Conservation (phyloP, 2,113 vertebrate genomes). For the Pteronura brasiliensis region DNA sequence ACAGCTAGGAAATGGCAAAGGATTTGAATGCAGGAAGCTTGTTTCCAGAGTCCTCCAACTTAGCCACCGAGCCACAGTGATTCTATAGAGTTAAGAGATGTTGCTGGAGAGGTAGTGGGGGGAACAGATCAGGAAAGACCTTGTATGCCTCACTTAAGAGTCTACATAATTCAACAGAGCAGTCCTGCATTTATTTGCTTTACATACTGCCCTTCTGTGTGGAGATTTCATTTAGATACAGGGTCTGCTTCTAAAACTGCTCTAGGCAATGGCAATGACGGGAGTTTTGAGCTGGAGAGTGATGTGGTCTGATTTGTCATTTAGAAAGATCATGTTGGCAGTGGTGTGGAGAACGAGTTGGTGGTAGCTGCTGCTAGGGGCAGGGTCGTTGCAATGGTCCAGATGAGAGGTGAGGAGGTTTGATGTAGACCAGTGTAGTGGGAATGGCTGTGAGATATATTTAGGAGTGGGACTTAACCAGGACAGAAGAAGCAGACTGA, state of each 20-base stretch:
- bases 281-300: not conserved
- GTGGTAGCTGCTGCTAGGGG: not conserved
- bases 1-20: not conserved
- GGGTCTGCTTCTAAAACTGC: not conserved
- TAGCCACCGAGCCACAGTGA: not conserved
- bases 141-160: not conserved
- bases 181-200: not conserved
- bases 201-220: not conserved
- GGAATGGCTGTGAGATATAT: not conserved
- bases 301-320: conserved; percentile 3
- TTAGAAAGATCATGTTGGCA: not conserved
- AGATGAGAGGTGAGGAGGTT: not conserved
- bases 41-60: not conserved
- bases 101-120: not conserved
- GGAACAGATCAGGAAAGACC: not conserved
- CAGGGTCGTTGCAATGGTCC: not conserved
- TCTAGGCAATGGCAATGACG: not conserved
- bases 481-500: not conserved
- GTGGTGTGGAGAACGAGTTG: not conserved
- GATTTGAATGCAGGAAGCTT: not conserved
- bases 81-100: not conserved
- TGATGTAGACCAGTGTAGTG: not conserved
- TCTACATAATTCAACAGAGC: not conserved
- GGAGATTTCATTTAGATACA: conserved; percentile 52
- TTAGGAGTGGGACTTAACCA: not conserved